A percentile compares a stretch with the other conserved stretches of the same genome.
Conservation (phyloP, 2,888 invertebrate genomes). For the Drosophila buzzatii region DNA sequence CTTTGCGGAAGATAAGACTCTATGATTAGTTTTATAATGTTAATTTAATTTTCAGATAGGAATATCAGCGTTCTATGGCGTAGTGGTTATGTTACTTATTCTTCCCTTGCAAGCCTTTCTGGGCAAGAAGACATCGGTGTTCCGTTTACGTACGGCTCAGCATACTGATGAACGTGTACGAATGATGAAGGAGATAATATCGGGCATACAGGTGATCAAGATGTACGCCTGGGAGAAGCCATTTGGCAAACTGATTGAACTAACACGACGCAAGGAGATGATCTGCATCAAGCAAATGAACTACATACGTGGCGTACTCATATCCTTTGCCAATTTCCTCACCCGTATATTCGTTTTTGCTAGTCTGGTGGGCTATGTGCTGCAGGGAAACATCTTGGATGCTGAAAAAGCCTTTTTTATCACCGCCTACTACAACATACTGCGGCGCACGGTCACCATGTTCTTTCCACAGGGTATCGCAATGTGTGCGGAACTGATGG, state of each 20-base stretch:
- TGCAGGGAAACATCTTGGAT: slow-evolving; percentile 90
- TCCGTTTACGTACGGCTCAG: slow-evolving; percentile 91
- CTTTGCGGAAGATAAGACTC: neutral
- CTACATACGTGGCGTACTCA: slow-evolving; percentile 91
- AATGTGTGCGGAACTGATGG: slow-evolving; percentile 87
- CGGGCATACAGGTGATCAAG: slow-evolving; percentile 96
- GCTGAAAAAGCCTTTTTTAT: slow-evolving; percentile 95
- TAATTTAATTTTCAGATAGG: slow-evolving; percentile 84
- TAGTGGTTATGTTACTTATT: slow-evolving; percentile 87
- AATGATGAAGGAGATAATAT: slow-evolving; percentile 95
- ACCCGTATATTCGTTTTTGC: slow-evolving; percentile 94
- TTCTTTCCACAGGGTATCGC: slow-evolving; percentile 92
- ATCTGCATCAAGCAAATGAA: slow-evolving; percentile 90
- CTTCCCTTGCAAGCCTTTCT: slow-evolving; percentile 91
- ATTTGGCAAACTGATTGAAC: slow-evolving; percentile 91
- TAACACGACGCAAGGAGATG: slow-evolving; percentile 87
- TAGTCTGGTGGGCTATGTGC: slow-evolving; percentile 91
- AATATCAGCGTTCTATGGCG: slow-evolving; percentile 87
- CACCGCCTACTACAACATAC: slow-evolving; percentile 94
- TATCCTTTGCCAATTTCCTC: slow-evolving; percentile 94
- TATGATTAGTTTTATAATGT: neutral
- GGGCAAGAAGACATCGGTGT: slow-evolving; percentile 91
- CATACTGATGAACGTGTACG: slow-evolving; percentile 95
- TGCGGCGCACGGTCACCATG: slow-evolving; percentile 93
- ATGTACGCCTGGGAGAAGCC: slow-evolving; percentile 98